Percentiles rank a stretch among this genome's conserved stretches.
phyloP scores from a whole-genome alignment of 2,113 vertebrate species.

The Anarrhichthys ocellatus region DNA sequence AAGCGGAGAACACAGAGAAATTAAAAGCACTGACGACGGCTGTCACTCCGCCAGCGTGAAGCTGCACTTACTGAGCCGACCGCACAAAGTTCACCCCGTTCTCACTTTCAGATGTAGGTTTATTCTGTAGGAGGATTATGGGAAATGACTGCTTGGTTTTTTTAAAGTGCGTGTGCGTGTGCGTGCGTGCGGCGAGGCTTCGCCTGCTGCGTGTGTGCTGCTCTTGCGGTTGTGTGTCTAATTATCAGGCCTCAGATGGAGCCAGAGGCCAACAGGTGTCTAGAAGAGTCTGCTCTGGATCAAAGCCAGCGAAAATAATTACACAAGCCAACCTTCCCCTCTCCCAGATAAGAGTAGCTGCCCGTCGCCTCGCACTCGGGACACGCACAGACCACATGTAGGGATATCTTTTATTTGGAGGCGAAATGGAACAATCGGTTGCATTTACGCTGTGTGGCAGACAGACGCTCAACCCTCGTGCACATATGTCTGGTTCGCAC shows the following conservation, averaged over 20 bases:
- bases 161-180: too few species aligned
- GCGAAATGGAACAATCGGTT: conserved; percentile 35
- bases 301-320: conserved; percentile 83
- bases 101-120: background rate
- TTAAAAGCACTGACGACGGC: conserved; percentile 57
- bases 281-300: conserved; percentile 76
- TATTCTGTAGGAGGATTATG: background rate
- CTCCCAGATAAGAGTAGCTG: conserved; percentile 63
- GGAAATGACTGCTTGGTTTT: background rate
- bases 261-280: conserved; percentile 80
- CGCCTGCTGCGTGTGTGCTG: conserved; percentile 21
- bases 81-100: conserved; percentile 15
- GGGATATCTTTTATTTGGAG: conserved; percentile 30
- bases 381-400: conserved; percentile 57
- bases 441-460: conserved; percentile 10
- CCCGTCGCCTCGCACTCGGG: conserved; percentile 49
- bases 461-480: background rate
- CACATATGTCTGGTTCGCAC: conserved; percentile 18
- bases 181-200: background rate
- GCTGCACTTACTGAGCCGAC: conserved; percentile 20
- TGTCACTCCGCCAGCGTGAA: conserved; percentile 50
- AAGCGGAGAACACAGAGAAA: conserved; percentile 66
- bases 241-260: conserved; percentile 77
- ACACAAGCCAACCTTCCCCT: conserved; percentile 57
- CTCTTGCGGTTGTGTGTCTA: conserved; percentile 61